Base-by-base conservation (phyloP, 2,888 invertebrate species). In the Nycteola revayana region DNA sequence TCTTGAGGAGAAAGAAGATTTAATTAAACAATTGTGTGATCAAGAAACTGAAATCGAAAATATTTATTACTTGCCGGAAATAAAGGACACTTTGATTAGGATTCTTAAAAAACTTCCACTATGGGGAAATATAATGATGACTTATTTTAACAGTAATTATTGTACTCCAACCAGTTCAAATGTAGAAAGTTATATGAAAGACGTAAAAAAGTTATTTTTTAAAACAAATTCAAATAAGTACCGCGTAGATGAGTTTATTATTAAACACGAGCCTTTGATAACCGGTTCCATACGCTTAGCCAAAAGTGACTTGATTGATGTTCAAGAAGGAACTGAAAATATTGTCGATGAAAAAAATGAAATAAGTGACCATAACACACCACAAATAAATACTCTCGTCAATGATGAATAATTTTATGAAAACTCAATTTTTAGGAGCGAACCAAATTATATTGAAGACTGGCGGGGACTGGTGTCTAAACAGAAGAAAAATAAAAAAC, bases 111-210 rank as follows among this genome's bases (percentile, higher is more conserved):
- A 36, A 28, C 28, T 40, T 28, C 40, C 40, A 25, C 28, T 40
- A 25, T 40, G 40, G 40, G 35, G 40, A 28, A 40, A 40, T 34
- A 32, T 40, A 24, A 41, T 41, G 41, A 32, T 25, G 24, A 28
- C 27, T 32, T 41, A 32, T 41, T 41, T 41, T 36, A 32, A 36
- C 32, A 36, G 32, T 26, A 26, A 36, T 29, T 22, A 32, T 31
- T 29, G 18, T 36, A 21, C 31, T 32, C 32, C 36, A 23, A 36
- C 32, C 23, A 41, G 41, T 36, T 41, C 41, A 28, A 41, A 41
- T 29, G 36, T 41, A 31, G 41, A 41, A 36, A 41, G 36, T 32
- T 41, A 41, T 35, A 32, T 32, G 25, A 41, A 36, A 32, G 36
- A 41, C 24, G 24, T 41, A 29, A 36, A 41, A 36, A 36, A 32